A percentile compares a stretch with the other conserved stretches of the same genome.
phyloP scores from a whole-genome alignment of 2,113 vertebrate genomes.

The Lampris incognitus region DNA sequence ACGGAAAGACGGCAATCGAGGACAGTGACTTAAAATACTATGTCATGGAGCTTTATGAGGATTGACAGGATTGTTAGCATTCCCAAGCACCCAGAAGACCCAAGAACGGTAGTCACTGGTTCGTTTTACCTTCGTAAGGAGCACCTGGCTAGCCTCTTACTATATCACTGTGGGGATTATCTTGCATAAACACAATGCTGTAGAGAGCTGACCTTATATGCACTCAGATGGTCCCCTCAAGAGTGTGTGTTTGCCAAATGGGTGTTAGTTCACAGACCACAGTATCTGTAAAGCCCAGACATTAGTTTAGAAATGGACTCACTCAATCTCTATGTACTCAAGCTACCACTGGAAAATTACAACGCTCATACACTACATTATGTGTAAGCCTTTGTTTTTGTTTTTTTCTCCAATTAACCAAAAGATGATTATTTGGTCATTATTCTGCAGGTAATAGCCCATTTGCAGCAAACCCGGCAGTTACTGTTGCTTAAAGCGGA shows the following conservation, averaged over 20 bases:
- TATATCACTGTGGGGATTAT: conserved; percentile 19
- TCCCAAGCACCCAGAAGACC: background rate
- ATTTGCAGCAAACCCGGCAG: conserved; percentile 28
- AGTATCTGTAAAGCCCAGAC: conserved; percentile 29
- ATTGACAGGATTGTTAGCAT: conserved; percentile 1
- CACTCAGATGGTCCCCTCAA: conserved; percentile 16
- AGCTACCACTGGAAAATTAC: conserved; percentile 1
- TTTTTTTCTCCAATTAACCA: conserved; percentile 27
- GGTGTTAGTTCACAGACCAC: conserved; percentile 39
- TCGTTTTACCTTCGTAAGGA: background rate
- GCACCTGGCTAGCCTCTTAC: conserved; percentile 3
- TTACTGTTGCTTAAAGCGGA: conserved; percentile 37
- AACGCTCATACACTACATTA: conserved; percentile 3
- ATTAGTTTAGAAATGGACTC: conserved; percentile 39
- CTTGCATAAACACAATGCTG: conserved; percentile 35
- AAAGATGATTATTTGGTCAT: conserved; percentile 12
- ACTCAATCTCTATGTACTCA: conserved; percentile 5
- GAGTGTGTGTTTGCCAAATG: conserved; percentile 41
- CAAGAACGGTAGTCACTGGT: background rate
- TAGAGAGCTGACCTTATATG: conserved; percentile 43
- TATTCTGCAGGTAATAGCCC: conserved; percentile 7
- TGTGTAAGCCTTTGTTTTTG: conserved; percentile 13
- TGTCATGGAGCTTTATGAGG: conserved; percentile 6
- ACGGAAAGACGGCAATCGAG: background rate
- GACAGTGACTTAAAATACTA: background rate